Evolutionary conservation across 2,888 invertebrate genomes (phyloP).

Genomic region (Cybosia mesomella): DNA sequence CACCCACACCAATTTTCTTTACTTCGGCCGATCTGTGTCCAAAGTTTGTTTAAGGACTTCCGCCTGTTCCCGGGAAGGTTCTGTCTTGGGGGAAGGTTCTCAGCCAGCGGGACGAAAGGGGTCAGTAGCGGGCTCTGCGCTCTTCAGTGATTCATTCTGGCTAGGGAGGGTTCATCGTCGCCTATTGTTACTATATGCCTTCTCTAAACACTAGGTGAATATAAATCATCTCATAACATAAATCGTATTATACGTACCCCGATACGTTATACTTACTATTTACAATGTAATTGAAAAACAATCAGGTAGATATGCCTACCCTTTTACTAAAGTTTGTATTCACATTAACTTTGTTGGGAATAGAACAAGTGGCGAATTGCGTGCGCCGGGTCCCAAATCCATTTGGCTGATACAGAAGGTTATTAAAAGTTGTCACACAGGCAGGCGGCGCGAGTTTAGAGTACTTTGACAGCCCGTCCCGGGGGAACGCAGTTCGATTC

Average conservation of each 20-base stretch:
- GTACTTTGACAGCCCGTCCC: constrained; percentile 79
- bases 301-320: constrained; percentile 45
- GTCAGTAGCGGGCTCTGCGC: too few relatives aligned
- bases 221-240: neutral
- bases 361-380: constrained; percentile 61
- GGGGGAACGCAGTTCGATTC: constrained; percentile 76
- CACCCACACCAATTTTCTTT: too few relatives aligned
- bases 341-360: constrained; percentile 55
- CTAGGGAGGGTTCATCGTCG: too few relatives aligned
- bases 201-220: neutral
- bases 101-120: too few relatives aligned
- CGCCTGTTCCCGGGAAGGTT: too few relatives aligned
- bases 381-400: constrained; percentile 71
- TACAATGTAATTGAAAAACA: constrained; percentile 23
- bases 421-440: constrained; percentile 83
- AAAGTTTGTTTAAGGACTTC: too few relatives aligned
- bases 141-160: too few relatives aligned
- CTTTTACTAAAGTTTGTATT: constrained; percentile 49
- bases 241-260: neutral
- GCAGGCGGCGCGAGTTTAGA: constrained; percentile 75
- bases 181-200: too few relatives aligned
- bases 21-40: too few relatives aligned
- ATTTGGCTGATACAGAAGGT: constrained; percentile 82
- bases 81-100: too few relatives aligned
- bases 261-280: constrained; percentile 5